Percentiles rank a stretch among this genome's conserved stretches.
phyloP scores from a whole-genome alignment of 2,113 vertebrate species.

The Isichthys henryi region DNA sequence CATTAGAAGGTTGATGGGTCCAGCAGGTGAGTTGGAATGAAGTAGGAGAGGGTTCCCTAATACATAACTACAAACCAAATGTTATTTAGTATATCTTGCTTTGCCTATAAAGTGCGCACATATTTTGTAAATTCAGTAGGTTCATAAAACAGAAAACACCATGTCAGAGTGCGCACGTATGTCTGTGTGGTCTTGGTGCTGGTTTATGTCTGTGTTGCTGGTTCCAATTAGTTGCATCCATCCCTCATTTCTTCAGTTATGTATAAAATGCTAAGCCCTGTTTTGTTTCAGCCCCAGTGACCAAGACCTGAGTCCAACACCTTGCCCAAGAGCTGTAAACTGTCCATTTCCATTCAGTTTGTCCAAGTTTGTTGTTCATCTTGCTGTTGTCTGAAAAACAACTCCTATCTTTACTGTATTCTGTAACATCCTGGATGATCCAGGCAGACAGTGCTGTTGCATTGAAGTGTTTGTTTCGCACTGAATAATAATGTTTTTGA shows the following conservation, averaged over 20 bases:
- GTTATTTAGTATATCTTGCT: neutral
- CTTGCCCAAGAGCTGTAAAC: neutral
- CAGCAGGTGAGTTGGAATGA: constrained; percentile 46
- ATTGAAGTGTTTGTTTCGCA: neutral
- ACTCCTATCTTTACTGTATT: neutral
- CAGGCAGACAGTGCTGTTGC: neutral
- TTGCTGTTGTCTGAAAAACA: neutral
- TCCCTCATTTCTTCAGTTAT: neutral
- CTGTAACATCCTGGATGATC: neutral
- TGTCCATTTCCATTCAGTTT: neutral
- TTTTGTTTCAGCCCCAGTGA: neutral
- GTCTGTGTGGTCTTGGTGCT: neutral
- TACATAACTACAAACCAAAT: neutral
- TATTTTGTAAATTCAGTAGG: neutral
- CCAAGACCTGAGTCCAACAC: neutral
- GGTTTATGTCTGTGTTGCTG: neutral
- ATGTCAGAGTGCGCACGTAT: neutral
- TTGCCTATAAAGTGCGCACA: neutral
- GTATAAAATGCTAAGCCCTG: neutral
- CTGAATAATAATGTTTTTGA: neutral
- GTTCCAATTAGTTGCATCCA: neutral
- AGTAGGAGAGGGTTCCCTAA: neutral
- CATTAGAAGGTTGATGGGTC: constrained; percentile 30
- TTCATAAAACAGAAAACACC: neutral
- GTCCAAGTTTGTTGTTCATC: neutral